Base-by-base conservation (phyloP, 2,888 invertebrate genomes). In the Capitulum mitella region DNA sequence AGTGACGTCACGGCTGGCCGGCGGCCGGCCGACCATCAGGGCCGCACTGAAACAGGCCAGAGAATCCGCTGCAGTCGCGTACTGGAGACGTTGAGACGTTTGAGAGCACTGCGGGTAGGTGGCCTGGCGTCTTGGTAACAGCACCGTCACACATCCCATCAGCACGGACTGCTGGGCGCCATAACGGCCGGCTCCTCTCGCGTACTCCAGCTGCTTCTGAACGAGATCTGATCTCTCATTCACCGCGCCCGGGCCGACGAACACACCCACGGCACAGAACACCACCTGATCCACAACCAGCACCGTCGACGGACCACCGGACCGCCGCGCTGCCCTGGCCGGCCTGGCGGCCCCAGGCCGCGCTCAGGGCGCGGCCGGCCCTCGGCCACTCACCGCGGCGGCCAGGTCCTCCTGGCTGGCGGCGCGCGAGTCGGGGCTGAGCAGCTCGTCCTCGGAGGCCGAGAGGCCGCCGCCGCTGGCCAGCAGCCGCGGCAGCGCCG, bases 401-500 rank as follows among this genome's bases (percentile, higher is more conserved):
- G 61, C 14, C 29, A 64, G 34, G 22, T 64, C 64, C 22, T 64
- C 64, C 8, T 34, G 37, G 8, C 34, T 37, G 64, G 34, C 64
- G 34, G 64, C 64, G 14, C 64, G 34, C 37, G 64, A 64, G 3
- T 64, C 64, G 19, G 64, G 64, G 34, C 64, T 37, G 19, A 64
- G 64, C 64, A 64, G 64, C 64, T 64, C 64, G 34, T 64, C 64
- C 19, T 64, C 64, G 22, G 64, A 64, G 34, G 64, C 64, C 8
- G 64, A 64, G 64, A 64, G 64, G 5, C 34, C 64, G 37, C 64
- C 64, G 34, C 34, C 37, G n/a, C n/a, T n/a, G 34, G 64, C 64
- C 19, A 37, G 34, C 64, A 64, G 64, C 22, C 64, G 64, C 34
- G 64, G 64, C 64, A 64, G 64, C 64, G 37, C 64, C 64, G 64